These are phyloP conservation scores for Cephus sareptanus DNA, from an alignment of 2,888 invertebrate species.

Conservation along the genomic window DNA sequence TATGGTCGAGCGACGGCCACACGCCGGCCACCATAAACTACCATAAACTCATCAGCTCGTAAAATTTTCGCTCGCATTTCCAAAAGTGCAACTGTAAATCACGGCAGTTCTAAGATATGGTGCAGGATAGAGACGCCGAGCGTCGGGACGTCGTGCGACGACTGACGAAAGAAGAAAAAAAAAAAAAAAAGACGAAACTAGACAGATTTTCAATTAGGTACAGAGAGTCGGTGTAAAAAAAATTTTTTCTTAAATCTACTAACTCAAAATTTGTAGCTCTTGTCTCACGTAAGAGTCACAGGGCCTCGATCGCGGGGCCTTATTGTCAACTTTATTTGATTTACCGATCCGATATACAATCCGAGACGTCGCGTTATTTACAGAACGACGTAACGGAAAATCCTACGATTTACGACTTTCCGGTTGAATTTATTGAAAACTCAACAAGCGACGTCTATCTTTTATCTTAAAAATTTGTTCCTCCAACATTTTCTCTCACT, in stretches of 20 bases:
- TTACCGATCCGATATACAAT: constrained; percentile 44
- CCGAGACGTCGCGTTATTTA: constrained; percentile 5
- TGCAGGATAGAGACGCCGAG: background rate
- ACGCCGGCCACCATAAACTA: constrained; percentile 59
- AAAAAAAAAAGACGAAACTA: background rate
- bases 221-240: background rate
- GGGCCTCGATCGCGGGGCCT: background rate
- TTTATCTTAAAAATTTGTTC: background rate
- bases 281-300: background rate
- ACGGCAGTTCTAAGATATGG: constrained; percentile 1
- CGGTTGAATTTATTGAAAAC: background rate
- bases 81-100: constrained; percentile 38
- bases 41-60: constrained; percentile 57
- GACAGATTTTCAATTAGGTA: background rate
- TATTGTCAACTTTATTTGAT: constrained; percentile 33
- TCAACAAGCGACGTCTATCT: background rate
- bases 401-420: constrained; percentile 39
- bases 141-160: background rate
- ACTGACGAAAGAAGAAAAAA: no score
- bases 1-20: constrained; percentile 58
- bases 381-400: constrained; percentile 36
- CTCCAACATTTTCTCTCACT: background rate
- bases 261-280: background rate
- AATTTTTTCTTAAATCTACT: background rate
- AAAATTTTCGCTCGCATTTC: constrained; percentile 48